These are phyloP conservation scores for Diplosoma virens DNA, from an alignment of 23 tunicate species.

Conservation along the genomic window DNA sequence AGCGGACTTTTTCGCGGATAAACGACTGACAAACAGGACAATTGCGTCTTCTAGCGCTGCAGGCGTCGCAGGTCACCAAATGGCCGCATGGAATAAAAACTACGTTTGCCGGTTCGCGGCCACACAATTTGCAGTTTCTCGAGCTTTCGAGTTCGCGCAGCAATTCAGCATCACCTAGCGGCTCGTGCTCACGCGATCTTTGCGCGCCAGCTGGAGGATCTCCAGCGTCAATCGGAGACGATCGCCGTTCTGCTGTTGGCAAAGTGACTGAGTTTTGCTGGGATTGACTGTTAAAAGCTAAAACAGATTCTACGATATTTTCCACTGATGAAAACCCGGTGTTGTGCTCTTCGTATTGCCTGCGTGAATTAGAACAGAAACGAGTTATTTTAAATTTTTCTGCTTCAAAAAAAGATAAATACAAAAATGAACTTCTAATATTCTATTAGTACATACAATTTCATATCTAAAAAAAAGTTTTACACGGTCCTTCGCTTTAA, in stretches of 20 bases:
- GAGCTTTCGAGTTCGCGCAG: conserved; percentile 28
- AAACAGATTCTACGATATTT: conserved; percentile 26
- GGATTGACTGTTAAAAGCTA: not conserved
- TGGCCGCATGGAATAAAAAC: conserved; percentile 78
- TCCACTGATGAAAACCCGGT: conserved; percentile 17
- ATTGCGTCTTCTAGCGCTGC: conserved; percentile 6
- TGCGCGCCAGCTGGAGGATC: not conserved
- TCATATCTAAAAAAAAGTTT: no score
- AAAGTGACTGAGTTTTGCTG: no score
- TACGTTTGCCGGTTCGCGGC: conserved; percentile 32
- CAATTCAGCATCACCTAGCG: not conserved
- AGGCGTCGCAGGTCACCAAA: conserved; percentile 43
- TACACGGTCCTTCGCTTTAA: no score
- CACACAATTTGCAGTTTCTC: conserved; percentile 42
- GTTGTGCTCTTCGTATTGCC: conserved; percentile 27
- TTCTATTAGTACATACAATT: no score
- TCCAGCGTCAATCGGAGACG: no score
- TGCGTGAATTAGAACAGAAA: no score
- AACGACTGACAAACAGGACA: conserved; percentile 44
- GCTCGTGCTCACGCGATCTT: not conserved
- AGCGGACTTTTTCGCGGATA: conserved; percentile 22
- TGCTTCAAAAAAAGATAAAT: no score
- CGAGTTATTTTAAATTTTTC: no score
- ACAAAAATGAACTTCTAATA: no score
- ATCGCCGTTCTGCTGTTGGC: no score